Base-by-base conservation (phyloP, 2,113 vertebrate species). In the Tetraodon nigroviridis region DNA sequence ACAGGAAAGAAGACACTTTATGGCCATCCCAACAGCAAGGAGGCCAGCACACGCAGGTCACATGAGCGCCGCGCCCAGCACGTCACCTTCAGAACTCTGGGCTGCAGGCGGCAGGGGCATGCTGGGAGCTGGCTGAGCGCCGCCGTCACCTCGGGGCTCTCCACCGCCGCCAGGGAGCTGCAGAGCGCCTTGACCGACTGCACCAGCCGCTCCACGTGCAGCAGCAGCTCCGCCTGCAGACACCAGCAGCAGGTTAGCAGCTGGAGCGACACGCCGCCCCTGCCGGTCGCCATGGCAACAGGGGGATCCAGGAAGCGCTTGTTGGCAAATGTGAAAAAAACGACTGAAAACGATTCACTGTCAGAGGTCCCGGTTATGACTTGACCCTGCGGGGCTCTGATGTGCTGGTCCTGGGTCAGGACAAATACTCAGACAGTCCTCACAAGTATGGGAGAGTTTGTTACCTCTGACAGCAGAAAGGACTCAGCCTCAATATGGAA, bases 171-270 rank as follows among this genome's bases (percentile, higher is more conserved):
- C 15, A 99, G 79, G 1, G 94, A 94, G 1, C 86, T 96, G 88
- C 95, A 98, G 75, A 98, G 92, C 48, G 94, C 95, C 88, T 95
- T 95, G 58, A 98, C 93, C 0, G 96, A 95, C 87, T 99, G 95
- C 71, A 99, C 92, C 57, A 97, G 91, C 22, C 95, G 90, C 80
- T 96, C 95, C 0, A 97, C 94, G 15, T 93, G 93, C 69, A 92
- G 80, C 0, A 86, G 84, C 48, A 95, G 80, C 41, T 98, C 95
- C 49, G 64, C 90, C 94, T 98, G 7, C 13, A 64, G 11, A 41
- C 7, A 13, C 6, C 6, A n/a, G 44, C 44, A 16, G 44, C 15
- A n/a, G 44, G 1, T n/a, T 2, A 7, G 5, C 24, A 27, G 24
- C 24, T 5, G 22, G 22, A n/a, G 22, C 2, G 22, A 2, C 22